Evolutionary conservation across 2,797 vertebrate species (phyloP).

Genomic region (Falco novaeseelandiae): DNA sequence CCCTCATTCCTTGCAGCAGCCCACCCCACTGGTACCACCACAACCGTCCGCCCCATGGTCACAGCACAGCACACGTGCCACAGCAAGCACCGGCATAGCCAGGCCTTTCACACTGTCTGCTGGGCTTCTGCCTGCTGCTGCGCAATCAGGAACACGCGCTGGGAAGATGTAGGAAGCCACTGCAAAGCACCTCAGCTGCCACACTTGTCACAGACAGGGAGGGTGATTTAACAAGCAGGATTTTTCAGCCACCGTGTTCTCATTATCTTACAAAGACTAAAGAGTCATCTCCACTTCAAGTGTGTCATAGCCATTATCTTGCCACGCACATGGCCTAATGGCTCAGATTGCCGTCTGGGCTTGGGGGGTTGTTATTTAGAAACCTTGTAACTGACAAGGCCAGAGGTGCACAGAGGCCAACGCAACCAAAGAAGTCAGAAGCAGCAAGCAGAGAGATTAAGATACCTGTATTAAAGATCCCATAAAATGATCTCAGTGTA

Average conservation of each 20-base stretch:
- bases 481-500: background rate
- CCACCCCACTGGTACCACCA: background rate
- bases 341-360: background rate
- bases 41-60: background rate
- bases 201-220: background rate
- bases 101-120: rapidly evolving
- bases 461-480: background rate
- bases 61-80: background rate
- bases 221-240: background rate
- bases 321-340: rapidly evolving
- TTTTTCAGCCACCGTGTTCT: background rate
- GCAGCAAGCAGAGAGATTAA: background rate
- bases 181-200: background rate
- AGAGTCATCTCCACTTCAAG: background rate
- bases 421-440: background rate
- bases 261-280: background rate
- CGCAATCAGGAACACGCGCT: rapidly evolving
- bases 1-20: background rate
- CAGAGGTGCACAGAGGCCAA: background rate
- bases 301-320: background rate
- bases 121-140: background rate
- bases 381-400: background rate
- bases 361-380: background rate
- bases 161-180: background rate
- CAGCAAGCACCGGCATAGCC: rapidly evolving